Conservation (phyloP, 1,140 invertebrate genomes). For the Rhyzopertha dominica region DNA sequence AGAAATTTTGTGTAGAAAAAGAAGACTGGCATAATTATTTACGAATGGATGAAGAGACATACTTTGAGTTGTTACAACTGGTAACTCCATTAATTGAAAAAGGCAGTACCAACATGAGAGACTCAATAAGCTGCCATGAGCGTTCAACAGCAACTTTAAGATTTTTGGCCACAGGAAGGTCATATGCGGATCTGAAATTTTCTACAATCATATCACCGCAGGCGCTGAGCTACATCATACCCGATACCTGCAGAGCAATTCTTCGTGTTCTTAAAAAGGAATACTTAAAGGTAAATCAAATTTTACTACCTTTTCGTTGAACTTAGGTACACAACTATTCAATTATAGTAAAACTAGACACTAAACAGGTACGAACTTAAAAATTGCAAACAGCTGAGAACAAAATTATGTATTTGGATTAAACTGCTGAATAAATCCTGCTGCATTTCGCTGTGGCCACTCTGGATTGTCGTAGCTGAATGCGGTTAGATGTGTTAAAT, state of each 20-base stretch:
- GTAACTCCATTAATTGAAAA: conserved; percentile 11
- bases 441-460: too few relatives aligned
- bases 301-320: too few relatives aligned
- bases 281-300: conserved; percentile 29
- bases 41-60: conserved; percentile 32
- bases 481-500: too few relatives aligned
- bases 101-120: conserved; percentile 14
- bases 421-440: too few relatives aligned
- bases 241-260: conserved; percentile 31
- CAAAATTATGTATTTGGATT: too few relatives aligned
- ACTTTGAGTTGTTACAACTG: conserved; percentile 16
- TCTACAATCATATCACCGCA: conserved; percentile 33
- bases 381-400: too few relatives aligned
- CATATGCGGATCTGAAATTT: too few relatives aligned
- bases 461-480: too few relatives aligned
- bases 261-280: conserved; percentile 21
- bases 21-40: conserved; percentile 32
- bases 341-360: too few relatives aligned
- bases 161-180: conserved; percentile 14
- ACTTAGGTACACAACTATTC: too few relatives aligned
- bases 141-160: conserved; percentile 13
- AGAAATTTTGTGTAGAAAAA: conserved; percentile 24
- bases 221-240: conserved; percentile 29
- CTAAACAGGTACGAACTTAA: too few relatives aligned
- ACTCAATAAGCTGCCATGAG: conserved; percentile 16